Evolutionary conservation across 2,888 invertebrate species (phyloP), one percentile per base, ranked within the genome.

Genomic region (Stegana nigrithorax): DNA sequence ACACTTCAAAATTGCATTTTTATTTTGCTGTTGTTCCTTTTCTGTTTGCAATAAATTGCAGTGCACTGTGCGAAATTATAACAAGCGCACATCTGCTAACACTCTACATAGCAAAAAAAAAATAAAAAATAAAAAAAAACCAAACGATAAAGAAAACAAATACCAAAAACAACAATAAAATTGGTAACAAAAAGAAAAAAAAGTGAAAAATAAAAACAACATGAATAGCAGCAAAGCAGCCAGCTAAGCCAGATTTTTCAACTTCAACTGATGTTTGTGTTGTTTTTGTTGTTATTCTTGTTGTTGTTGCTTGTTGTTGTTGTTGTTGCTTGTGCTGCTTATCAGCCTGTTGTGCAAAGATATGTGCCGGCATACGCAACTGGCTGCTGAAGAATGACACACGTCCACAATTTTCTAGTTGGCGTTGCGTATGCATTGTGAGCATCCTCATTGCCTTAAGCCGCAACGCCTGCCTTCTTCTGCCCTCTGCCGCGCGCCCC

Each of bases 401-500:
- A 55, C 53, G 68, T 69, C 77, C 69, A 70, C 69, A 78, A 78
- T 75, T 75, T 69, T 73, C 74, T 69, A 74, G 71, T 68, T 67
- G 66, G 63, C 70, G 32, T 39, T 39, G 39, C 39, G 53, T 26
- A 55, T 17, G 42, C 42, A n/a, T 42, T 42, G 42, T 17, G 14
- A 42, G 14, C 14, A n/a, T 12, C n/a, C 39, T 5, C 39, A 14
- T 42, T 6, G 12, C 42, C n/a, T 6, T 14, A 6, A n/a, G 32
- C 32, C 32, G n/a, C 8, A 32, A 12, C 32, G n/a, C 2, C 32
- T 8, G 14, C 42, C 2, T 12, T 1, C 42, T 2, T 17, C 42
- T 5, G 3, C 2, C 7, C 42, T 2, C 42, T n/a, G 6, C 42
- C 12, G 39, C 12, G n/a, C 42, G 17, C 42, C n/a, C 42, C 42